Conservation (phyloP, 2,113 vertebrate genomes). For the Phalacrocorax pelagicus region DNA sequence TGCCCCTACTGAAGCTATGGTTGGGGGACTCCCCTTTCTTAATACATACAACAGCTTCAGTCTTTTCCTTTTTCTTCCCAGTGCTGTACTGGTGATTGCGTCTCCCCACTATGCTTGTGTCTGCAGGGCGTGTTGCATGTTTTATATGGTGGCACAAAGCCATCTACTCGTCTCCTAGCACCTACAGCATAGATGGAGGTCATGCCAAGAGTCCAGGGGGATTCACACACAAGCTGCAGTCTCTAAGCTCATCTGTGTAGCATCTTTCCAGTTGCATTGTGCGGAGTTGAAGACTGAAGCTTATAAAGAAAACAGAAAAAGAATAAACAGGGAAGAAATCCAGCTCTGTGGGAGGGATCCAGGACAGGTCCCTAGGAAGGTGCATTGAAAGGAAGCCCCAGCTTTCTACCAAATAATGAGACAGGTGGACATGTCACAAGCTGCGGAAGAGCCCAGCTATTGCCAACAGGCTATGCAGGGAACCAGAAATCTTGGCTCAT, state of each 20-base stretch:
- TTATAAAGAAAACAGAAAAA: background rate
- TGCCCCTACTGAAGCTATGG: background rate
- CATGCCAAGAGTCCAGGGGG: background rate
- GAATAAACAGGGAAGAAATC: background rate
- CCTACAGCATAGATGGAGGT: background rate
- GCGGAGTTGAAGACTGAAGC: background rate
- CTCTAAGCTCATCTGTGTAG: background rate
- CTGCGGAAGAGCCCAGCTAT: background rate
- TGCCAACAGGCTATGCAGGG: constrained; percentile 31
- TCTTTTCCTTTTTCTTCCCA: background rate
- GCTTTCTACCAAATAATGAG: background rate
- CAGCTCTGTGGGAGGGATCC: background rate
- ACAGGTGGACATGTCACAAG: background rate
- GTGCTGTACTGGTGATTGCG: background rate
- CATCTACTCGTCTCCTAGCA: background rate
- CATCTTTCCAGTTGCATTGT: background rate
- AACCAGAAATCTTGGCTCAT: constrained; percentile 34
- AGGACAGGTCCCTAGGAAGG: background rate
- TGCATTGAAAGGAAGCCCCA: background rate
- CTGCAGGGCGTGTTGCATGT: background rate
- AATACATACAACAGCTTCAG: background rate
- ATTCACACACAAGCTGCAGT: background rate
- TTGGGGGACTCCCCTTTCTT: background rate
- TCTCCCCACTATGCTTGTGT: background rate
- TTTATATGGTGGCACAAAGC: background rate